Conservation (phyloP, 2,888 invertebrate genomes). For the Tupiocoris notatus region DNA sequence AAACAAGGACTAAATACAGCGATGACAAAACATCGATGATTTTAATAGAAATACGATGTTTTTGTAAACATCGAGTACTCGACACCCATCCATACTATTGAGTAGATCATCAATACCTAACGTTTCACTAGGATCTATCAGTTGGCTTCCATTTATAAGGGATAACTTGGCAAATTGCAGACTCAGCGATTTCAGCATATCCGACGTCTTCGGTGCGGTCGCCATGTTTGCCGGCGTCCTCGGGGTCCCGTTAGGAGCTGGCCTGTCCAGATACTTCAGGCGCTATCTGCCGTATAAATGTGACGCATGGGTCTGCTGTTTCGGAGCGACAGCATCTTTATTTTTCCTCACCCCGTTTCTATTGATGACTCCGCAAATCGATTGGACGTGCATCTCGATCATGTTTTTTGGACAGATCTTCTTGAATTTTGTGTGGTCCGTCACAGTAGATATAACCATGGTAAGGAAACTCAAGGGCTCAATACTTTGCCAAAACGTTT, state of each 20-base stretch:
- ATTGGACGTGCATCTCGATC: constrained; percentile 63
- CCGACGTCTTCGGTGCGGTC: constrained; percentile 77
- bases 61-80: too few species aligned
- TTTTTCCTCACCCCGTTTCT: constrained; percentile 11
- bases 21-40: too few species aligned
- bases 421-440: constrained; percentile 95
- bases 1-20: too few species aligned
- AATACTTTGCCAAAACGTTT: too few species aligned
- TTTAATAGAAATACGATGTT: too few species aligned
- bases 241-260: constrained; percentile 87
- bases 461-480: too few species aligned
- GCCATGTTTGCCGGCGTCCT: constrained; percentile 89
- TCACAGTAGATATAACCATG: constrained; percentile 95
- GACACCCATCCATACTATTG: too few species aligned
- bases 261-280: constrained; percentile 71
- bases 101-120: too few species aligned
- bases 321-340: constrained; percentile 62
- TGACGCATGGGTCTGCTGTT: constrained; percentile 89
- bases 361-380: constrained; percentile 2
- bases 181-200: neutral
- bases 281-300: constrained; percentile 64
- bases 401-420: constrained; percentile 81
- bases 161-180: too few species aligned
- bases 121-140: too few species aligned
- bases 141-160: too few species aligned